Evolutionary conservation across 2,113 vertebrate species (phyloP), one percentile per base, ranked within the genome.

Genomic region (Glaucidium brasilianum): DNA sequence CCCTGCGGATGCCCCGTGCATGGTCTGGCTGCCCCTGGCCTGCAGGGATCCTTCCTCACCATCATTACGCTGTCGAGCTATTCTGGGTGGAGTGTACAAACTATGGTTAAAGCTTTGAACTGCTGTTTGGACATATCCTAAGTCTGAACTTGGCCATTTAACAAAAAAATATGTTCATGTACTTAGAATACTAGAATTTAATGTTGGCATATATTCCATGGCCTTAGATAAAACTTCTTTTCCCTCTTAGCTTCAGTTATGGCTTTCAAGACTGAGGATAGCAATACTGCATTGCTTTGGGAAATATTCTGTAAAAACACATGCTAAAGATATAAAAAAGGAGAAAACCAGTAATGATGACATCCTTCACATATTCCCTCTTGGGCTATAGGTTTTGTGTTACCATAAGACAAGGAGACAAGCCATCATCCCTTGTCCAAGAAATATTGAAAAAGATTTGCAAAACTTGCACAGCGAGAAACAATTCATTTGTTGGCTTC

Each of bases 1-100:
- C 20, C 29, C 37, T 16, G 3, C 3, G 41, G 47, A 12, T 41
- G 55, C 23, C 39, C 30, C 2, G 1, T 2, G 6, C 2, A 1
- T 2, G 6, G 10, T 15, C 27, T 5, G 4, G 41, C 49, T 49
- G 34, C 22, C 41, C 37, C 18, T 0, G 2, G 53, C 39, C 30
- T 64, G 26, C 73, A 11, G 47, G 19, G 32, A n/a, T 13, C 50
- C 43, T 12, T 13, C 50, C 43, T 12, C 1, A 3, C 32, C 12
- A 11, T 18, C 25, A 1, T 22, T 18, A 10, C 7, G 5, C 34
- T 21, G 41, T 14, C 25, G 30, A 4, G 5, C 63, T 39, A 1
- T 15, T 23, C 76, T 32, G 23, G 9, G 9, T 25, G 5, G n/a
- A 60, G 39, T 1, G 9, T 8, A 3, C 23, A 9, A 39, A 25